Conservation (phyloP, 2,113 vertebrate genomes). For the Panthera uncia region DNA sequence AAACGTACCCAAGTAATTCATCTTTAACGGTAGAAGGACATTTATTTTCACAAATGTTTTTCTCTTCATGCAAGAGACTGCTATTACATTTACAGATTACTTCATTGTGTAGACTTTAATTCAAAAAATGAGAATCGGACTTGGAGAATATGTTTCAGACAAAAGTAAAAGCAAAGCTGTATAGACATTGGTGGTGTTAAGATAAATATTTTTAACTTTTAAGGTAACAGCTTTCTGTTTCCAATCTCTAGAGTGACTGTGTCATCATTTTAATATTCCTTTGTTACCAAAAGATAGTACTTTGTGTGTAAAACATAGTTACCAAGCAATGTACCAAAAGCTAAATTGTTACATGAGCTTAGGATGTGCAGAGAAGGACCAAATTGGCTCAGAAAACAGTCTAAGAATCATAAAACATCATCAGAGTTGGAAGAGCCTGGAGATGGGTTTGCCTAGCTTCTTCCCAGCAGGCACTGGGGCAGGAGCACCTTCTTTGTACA, state of each 20-base stretch:
- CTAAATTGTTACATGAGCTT: background rate
- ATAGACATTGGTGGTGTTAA: background rate
- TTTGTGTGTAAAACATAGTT: slow-evolving; percentile 23
- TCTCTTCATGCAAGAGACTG: background rate
- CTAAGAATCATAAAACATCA: background rate
- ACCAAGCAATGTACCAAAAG: background rate
- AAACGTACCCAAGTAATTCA: slow-evolving; percentile 2
- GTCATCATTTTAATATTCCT: background rate
- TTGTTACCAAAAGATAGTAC: background rate
- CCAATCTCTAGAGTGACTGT: slow-evolving; percentile 2
- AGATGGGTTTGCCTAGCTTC: background rate
- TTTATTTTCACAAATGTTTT: slow-evolving; percentile 29
- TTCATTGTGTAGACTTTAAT: slow-evolving; percentile 27
- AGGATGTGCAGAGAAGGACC: background rate
- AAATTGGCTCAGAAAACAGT: background rate
- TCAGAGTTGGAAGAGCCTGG: background rate
- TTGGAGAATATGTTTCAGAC: slow-evolving; percentile 27
- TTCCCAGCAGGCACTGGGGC: background rate
- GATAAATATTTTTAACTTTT: slow-evolving; percentile 9
- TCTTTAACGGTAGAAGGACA: background rate
- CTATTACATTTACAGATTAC: slow-evolving; percentile 45
- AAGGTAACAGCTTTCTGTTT: slow-evolving; percentile 6
- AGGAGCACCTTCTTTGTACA: background rate
- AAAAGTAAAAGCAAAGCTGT: slow-evolving; percentile 33
- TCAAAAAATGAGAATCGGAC: slow-evolving; percentile 6